These are phyloP conservation scores for Drosophila aldrichi DNA, from an alignment of 2,888 invertebrate genomes.

Conservation along the genomic window DNA sequence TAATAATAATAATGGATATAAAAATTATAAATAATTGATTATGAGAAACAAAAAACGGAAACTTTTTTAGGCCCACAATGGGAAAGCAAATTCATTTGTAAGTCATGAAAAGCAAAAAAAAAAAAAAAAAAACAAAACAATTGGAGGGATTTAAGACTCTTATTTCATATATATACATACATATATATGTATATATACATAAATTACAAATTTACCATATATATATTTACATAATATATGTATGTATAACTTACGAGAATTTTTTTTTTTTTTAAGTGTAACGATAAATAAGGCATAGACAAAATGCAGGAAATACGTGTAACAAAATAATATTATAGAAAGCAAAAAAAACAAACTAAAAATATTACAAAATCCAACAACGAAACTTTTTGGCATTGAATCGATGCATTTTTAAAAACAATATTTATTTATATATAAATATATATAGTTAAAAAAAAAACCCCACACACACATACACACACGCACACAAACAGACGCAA, in stretches of 20 bases:
- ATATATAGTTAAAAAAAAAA: not conserved
- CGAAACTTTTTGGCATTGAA: conserved; percentile 79
- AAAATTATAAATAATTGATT: conserved; percentile 17
- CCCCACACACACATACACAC: conserved; percentile 3
- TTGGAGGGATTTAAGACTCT: conserved; percentile 85
- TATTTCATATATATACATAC: conserved; percentile 70
- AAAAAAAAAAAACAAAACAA: conserved; percentile 62
- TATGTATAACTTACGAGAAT: conserved; percentile 22
- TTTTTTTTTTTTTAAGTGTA: conserved; percentile 52
- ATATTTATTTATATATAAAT: conserved; percentile 55
- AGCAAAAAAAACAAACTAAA: conserved; percentile 47
- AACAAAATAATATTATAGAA: conserved; percentile 66
- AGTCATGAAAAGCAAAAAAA: conserved; percentile 42
- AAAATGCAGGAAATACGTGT: conserved; percentile 76
- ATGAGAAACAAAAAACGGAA: conserved; percentile 15
- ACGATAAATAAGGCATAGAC: conserved; percentile 49
- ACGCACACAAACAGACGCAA: conserved; percentile 21
- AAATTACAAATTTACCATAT: conserved; percentile 45
- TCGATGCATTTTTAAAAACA: conserved; percentile 76
- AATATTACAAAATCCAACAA: conserved; percentile 79
- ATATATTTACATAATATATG: conserved; percentile 50
- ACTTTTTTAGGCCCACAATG: conserved; percentile 23
- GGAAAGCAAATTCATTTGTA: conserved; percentile 37
- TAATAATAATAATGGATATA: not conserved
- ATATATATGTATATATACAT: conserved; percentile 30